Base-by-base conservation (phyloP, 2,113 vertebrate genomes). In the Maccullochella peelii region DNA sequence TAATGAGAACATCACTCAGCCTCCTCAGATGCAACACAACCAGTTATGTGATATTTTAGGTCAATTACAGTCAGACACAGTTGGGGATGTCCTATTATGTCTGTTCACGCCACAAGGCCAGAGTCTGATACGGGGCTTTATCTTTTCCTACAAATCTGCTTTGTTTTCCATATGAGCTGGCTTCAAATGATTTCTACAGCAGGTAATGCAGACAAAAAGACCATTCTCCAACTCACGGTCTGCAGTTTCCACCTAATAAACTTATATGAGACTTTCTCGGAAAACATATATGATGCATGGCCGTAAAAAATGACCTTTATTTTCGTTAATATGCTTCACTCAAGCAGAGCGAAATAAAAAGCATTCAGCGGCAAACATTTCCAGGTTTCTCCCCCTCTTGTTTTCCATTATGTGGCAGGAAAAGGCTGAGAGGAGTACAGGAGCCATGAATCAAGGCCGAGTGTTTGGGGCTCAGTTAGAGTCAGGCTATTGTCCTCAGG, bases 361-460 rank as follows among this genome's bases (percentile, higher is more conserved):
- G 55, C 73, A 63, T 78, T 73, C 57, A 61, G 80, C 44, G 1
- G 66, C 69, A 76, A 86, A 77, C 65, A 57, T 27, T 80, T 69
- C 58, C 58, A 42, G 25, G 62, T 73, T 30, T 4, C 67, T 40
- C 25, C 59, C 44, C 18, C 79, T 42, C n/a, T 58, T n/a, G 79
- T 84, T 86, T 82, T 79, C 85, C 77, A 85, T 91, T 88, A 89
- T 20, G 76, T 77, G 77, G 87, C 77, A 73, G 84, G 78, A 75
- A 65, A 79, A 66, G 42, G 82, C 75, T 27, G 80, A 23, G 73
- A 54, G 73, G 63, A 44, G 71, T 5, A 55, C 52, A 62, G 87
- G 16, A n/a, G 59, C 80, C 25, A 78, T 91, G 87, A 90, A 91
- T 91, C 91, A 92, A 25, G 8, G 57, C 63, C 16, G 63, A 68